Percentiles rank a stretch among this genome's conserved stretches.
phyloP scores from a whole-genome alignment of 2,888 invertebrate genomes.

The Anodontia alba region DNA sequence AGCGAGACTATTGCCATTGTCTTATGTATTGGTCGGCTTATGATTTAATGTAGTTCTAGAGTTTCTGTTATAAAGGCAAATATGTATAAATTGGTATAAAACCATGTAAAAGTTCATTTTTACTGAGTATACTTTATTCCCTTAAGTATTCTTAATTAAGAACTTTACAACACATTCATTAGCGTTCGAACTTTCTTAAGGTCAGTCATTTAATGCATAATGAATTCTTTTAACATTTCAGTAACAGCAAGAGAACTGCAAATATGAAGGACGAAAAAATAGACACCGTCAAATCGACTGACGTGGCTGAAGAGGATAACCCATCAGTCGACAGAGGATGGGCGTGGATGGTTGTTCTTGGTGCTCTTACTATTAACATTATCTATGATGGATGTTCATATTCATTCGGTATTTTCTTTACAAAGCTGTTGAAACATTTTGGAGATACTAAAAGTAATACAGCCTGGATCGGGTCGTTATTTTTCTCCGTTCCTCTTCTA shows the following conservation, averaged over 20 bases:
- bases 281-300: background rate
- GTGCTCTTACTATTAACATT: constrained; percentile 94
- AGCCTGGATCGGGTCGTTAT: constrained; percentile 95
- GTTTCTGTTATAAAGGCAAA: too few relatives aligned
- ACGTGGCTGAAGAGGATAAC: constrained; percentile 84
- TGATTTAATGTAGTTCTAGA: too few relatives aligned
- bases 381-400: constrained; percentile 97
- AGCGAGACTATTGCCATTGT: too few relatives aligned
- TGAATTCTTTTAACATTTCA: background rate
- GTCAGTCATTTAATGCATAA: too few relatives aligned
- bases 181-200: too few relatives aligned
- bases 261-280: background rate
- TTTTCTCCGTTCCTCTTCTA: constrained; percentile 94
- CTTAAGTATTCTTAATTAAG: too few relatives aligned
- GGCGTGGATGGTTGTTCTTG: constrained; percentile 96
- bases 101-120: too few relatives aligned
- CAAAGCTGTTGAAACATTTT: constrained; percentile 93
- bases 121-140: too few relatives aligned
- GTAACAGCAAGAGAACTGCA: background rate
- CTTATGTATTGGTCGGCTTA: too few relatives aligned
- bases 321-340: constrained; percentile 87
- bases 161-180: too few relatives aligned
- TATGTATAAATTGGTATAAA: too few relatives aligned
- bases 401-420: constrained; percentile 95
- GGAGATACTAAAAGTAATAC: constrained; percentile 93